Conservation (phyloP, 1,140 invertebrate species). For the Temnothorax nylanderi region DNA sequence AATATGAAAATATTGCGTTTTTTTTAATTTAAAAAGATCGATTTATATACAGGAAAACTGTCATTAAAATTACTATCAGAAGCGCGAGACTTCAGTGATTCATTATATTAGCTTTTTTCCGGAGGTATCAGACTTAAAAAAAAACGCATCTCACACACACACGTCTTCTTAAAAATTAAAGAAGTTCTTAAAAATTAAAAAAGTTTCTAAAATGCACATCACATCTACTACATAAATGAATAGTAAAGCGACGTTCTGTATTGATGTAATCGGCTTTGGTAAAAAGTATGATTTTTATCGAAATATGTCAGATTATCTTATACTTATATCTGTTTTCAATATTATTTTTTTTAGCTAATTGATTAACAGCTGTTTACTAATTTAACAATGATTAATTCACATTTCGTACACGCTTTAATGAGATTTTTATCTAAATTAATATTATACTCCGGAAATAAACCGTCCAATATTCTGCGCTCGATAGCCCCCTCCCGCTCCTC, state of each 20-base stretch:
- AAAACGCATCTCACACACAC: background rate
- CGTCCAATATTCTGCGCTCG: background rate
- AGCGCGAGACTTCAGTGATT: background rate
- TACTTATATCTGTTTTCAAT: background rate
- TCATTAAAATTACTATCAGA: background rate
- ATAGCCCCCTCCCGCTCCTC: background rate
- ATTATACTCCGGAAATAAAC: background rate
- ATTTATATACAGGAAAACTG: background rate
- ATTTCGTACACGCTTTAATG: background rate
- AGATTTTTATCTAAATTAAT: constrained; percentile 11
- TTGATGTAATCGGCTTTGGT: background rate
- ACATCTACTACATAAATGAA: background rate
- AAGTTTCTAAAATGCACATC: background rate
- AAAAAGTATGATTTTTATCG: background rate
- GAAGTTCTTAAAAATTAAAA: background rate
- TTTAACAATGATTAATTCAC: background rate
- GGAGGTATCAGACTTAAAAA: background rate
- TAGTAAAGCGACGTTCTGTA: background rate
- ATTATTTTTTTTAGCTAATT: background rate
- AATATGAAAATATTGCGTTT: background rate
- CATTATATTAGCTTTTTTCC: background rate
- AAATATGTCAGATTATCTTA: background rate
- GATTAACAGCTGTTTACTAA: background rate
- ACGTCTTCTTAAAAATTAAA: background rate
- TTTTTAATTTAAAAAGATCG: background rate